Percentiles rank a stretch among this genome's conserved stretches.
phyloP scores from a whole-genome alignment of 2,888 invertebrate species.

The Serripes groenlandicus region DNA sequence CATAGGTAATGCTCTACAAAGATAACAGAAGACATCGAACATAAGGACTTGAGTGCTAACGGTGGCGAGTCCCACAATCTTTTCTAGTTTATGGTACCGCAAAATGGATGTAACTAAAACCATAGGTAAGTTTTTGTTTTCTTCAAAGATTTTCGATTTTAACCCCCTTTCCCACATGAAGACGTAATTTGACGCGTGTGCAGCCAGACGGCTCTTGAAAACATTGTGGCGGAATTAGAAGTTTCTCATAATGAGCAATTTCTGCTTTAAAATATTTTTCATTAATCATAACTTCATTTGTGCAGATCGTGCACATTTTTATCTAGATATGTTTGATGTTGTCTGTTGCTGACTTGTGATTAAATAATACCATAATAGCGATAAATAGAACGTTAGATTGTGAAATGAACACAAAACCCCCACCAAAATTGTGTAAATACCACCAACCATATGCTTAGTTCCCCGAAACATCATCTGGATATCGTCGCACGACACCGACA shows the following conservation, averaged over 20 bases:
- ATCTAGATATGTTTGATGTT: no score
- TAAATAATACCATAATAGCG: no score
- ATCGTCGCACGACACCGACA: no score
- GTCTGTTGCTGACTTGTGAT: no score
- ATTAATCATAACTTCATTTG: no score
- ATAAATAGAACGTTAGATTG: no score
- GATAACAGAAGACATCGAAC: background rate
- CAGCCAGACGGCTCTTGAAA: background rate
- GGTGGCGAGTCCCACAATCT: background rate
- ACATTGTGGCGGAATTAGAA: background rate
- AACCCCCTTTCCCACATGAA: background rate
- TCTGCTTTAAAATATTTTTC: no score
- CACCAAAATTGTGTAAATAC: no score
- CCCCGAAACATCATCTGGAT: no score
- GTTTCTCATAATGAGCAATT: background rate
- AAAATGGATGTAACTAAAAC: background rate
- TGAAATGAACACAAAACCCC: no score
- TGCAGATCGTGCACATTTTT: no score
- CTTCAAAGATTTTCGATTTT: background rate
- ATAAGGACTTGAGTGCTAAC: background rate
- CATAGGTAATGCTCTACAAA: background rate
- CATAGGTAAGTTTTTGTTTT: background rate
- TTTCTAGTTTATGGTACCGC: background rate
- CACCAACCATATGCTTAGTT: no score
- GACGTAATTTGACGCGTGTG: background rate